Percentiles rank a stretch among this genome's conserved stretches.
Evolutionary conservation across 1,140 invertebrate species (phyloP).

Genomic region (Arion vulgaris): DNA sequence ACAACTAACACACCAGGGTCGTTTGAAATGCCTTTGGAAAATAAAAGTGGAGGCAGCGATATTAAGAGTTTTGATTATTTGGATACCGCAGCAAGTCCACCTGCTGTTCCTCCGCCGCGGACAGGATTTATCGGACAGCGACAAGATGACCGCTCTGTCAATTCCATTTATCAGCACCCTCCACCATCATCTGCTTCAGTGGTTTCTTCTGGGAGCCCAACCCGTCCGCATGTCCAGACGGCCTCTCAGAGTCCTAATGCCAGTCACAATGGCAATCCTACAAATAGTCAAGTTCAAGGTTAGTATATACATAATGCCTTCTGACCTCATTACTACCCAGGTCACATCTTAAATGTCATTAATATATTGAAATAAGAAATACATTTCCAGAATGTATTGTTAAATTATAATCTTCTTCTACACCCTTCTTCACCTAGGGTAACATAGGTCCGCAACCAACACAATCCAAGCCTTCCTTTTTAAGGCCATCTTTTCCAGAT

Average conservation of each 20-base stretch:
- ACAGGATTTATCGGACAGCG: background rate
- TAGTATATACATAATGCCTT: background rate
- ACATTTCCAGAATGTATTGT: too few relatives aligned
- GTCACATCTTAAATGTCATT: too few relatives aligned
- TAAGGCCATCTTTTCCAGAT: too few relatives aligned
- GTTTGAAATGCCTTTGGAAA: background rate
- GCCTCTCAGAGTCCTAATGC: background rate
- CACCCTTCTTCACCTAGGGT: too few relatives aligned
- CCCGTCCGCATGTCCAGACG: background rate
- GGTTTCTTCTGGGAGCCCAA: constrained; percentile 6
- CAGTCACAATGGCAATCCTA: background rate
- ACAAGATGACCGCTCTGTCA: background rate
- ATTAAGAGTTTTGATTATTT: background rate
- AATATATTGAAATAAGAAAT: too few relatives aligned
- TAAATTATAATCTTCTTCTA: too few relatives aligned
- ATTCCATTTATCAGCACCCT: constrained; percentile 26
- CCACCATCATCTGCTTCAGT: constrained; percentile 28
- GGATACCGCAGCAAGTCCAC: background rate
- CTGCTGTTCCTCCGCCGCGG: constrained; percentile 18
- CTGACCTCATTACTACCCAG: too few relatives aligned
- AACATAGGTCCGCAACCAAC: too few relatives aligned
- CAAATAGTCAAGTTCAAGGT: background rate
- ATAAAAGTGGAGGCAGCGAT: background rate
- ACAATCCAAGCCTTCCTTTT: too few relatives aligned
- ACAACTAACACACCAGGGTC: constrained; percentile 9